A percentile compares a stretch with the other conserved stretches of the same genome.
Conservation (phyloP, 2,113 vertebrate species). For the Polypterus senegalus region DNA sequence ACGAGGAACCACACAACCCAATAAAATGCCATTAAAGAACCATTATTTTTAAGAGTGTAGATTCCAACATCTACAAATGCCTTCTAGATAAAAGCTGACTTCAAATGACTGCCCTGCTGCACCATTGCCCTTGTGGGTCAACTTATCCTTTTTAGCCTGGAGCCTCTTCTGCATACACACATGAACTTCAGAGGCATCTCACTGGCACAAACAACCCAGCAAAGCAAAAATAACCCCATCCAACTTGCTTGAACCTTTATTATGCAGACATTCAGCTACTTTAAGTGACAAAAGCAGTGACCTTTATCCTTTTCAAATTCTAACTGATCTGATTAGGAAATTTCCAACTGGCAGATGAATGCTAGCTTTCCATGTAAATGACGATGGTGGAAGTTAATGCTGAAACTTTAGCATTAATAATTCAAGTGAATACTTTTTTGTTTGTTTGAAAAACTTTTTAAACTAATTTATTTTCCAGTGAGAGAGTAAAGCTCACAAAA, state of each 20-base stretch:
- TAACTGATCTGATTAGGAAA: too few species aligned
- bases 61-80: slow-evolving; percentile 29
- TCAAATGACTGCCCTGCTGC: slow-evolving; percentile 39
- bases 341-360: too few species aligned
- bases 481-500: too few species aligned
- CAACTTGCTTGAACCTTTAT: slow-evolving; percentile 7
- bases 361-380: too few species aligned
- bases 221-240: slow-evolving; percentile 32
- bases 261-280: not conserved
- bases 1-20: not conserved
- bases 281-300: not conserved
- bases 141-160: slow-evolving; percentile 38
- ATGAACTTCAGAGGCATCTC: slow-evolving; percentile 28
- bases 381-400: too few species aligned
- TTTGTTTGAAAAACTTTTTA: too few species aligned
- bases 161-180: slow-evolving; percentile 24
- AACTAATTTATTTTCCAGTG: too few species aligned
- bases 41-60: slow-evolving; percentile 4
- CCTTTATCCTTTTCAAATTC: too few species aligned
- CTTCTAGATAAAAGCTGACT: slow-evolving; percentile 35
- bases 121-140: slow-evolving; percentile 33
- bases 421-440: too few species aligned
- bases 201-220: slow-evolving; percentile 35
- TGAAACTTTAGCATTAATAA: too few species aligned
- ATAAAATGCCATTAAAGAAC: slow-evolving; percentile 2